Percentiles rank a stretch among this genome's conserved stretches.
Conservation (phyloP, 2,888 invertebrate species). For the Drosophila nr. fundita region DNA sequence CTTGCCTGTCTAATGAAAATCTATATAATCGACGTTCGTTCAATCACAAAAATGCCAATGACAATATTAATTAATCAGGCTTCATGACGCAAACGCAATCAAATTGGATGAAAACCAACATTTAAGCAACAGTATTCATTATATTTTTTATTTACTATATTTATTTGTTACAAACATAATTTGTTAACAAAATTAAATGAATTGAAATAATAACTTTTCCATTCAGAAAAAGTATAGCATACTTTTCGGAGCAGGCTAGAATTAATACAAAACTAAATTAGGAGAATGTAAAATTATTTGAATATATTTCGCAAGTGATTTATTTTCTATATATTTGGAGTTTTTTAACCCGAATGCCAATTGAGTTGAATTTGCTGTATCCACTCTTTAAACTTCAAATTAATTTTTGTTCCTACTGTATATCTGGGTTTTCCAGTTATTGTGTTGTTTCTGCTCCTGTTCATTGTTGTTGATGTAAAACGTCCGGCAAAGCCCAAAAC, state of each 20-base stretch:
- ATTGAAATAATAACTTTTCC: not conserved
- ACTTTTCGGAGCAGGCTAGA: constrained; percentile 7
- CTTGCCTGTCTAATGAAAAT: constrained; percentile 34
- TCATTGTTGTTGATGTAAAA: not conserved
- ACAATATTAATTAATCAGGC: constrained; percentile 21
- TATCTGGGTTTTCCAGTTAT: not conserved
- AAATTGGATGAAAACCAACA: no score
- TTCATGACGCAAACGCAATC: constrained; percentile 22
- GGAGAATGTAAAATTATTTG: not conserved
- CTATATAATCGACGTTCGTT: constrained; percentile 36
- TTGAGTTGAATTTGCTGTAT: not conserved
- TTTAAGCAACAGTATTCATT: not conserved
- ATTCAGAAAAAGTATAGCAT: not conserved
- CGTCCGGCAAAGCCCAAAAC: not conserved
- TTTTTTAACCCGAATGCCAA: not conserved
- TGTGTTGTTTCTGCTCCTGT: not conserved
- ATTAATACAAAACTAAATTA: not conserved
- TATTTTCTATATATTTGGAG: not conserved
- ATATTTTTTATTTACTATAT: not conserved
- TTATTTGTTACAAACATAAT: not conserved
- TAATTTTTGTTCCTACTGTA: not conserved
- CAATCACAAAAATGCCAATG: constrained; percentile 29
- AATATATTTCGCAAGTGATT: not conserved
- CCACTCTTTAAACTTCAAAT: not conserved
- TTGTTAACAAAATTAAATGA: not conserved